Conservation (phyloP, 2,888 invertebrate species). For the Seladonia tumulorum region DNA sequence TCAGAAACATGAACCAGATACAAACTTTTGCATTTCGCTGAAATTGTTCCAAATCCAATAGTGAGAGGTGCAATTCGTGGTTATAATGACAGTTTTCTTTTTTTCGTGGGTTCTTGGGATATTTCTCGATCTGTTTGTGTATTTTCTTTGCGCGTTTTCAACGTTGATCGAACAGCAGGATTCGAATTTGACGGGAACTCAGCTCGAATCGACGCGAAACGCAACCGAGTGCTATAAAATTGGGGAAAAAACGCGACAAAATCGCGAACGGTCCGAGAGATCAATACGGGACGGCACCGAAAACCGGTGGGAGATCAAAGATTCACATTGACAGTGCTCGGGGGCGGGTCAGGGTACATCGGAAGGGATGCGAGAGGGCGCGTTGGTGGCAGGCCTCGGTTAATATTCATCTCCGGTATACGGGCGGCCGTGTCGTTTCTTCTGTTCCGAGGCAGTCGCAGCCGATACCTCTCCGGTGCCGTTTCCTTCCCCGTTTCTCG, state of each 20-base stretch:
- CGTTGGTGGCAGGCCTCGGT: conserved; percentile 50
- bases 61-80: neutral
- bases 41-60: neutral
- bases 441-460: conserved; percentile 41
- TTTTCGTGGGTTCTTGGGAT: no score
- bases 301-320: conserved; percentile 13
- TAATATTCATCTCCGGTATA: conserved; percentile 66
- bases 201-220: neutral
- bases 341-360: neutral
- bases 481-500: conserved; percentile 21
- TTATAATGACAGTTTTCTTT: no score
- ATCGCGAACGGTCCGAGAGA: neutral
- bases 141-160: neutral
- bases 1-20: neutral
- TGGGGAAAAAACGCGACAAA: neutral
- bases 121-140: neutral
- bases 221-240: neutral
- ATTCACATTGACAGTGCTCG: neutral
- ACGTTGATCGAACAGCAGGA: neutral
- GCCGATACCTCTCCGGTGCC: conserved; percentile 50
- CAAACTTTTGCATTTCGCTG: neutral
- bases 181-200: neutral
- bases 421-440: conserved; percentile 43
- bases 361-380: neutral
- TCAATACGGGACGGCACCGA: neutral